Conservation (phyloP, 2,113 vertebrate species). For the Podarcis cretensis region DNA sequence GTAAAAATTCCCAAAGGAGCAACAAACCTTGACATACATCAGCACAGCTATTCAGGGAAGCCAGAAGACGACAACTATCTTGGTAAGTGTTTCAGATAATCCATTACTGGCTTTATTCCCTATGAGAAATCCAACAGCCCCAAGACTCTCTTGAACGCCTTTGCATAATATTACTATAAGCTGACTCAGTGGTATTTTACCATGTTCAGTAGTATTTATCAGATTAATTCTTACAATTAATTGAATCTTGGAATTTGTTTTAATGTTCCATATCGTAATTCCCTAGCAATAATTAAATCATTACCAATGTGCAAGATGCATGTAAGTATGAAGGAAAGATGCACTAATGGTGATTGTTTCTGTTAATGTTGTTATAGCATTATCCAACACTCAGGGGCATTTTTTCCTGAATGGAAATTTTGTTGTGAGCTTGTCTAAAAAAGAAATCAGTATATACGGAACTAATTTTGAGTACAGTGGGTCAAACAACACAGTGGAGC, state of each 20-base stretch:
- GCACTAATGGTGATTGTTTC: background rate
- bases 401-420: conserved; percentile 96
- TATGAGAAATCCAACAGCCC: conserved; percentile 27
- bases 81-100: conserved; percentile 78
- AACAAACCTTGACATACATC: conserved; percentile 92
- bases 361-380: conserved; percentile 75
- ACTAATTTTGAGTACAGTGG: conserved; percentile 93
- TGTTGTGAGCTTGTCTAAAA: conserved; percentile 96
- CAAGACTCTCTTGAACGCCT: conserved; percentile 10
- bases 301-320: background rate
- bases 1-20: conserved; percentile 94
- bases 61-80: conserved; percentile 98
- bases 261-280: background rate
- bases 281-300: background rate
- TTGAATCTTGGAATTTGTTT: background rate
- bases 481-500: conserved; percentile 89
- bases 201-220: background rate
- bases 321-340: background rate
- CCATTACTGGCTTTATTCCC: conserved; percentile 17
- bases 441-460: conserved; percentile 90
- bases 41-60: conserved; percentile 95
- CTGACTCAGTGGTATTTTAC: background rate
- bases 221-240: background rate
- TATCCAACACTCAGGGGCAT: conserved; percentile 90
- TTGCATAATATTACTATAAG: background rate